A percentile compares a stretch with the other conserved stretches of the same genome.
Evolutionary conservation across 1,140 invertebrate genomes (phyloP).

Genomic region (Delia radicum): DNA sequence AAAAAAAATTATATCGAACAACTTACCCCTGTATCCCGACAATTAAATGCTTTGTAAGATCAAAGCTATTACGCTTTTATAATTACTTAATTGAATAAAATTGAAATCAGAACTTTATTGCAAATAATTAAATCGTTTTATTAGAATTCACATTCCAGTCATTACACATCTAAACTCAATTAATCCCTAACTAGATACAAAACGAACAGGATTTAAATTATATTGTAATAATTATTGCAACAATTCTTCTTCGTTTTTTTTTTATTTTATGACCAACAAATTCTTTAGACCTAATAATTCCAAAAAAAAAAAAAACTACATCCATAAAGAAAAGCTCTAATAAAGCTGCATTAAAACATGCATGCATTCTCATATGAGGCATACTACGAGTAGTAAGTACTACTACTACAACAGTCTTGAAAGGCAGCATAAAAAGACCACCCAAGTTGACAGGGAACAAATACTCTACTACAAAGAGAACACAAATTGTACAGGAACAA

Average conservation of each 20-base stretch:
- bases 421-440: conserved; percentile 36
- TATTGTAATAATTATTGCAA: neutral
- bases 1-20: too few species aligned
- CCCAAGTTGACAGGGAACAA: conserved; percentile 55
- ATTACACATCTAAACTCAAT: neutral
- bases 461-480: conserved; percentile 15
- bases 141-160: neutral
- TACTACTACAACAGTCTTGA: neutral
- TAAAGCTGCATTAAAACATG: neutral
- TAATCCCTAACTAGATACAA: neutral
- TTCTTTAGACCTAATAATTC: neutral
- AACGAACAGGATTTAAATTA: neutral
- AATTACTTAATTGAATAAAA: too few species aligned
- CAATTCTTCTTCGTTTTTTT: neutral
- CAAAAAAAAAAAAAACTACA: neutral
- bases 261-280: neutral
- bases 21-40: too few species aligned
- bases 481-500: neutral
- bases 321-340: neutral
- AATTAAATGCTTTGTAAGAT: too few species aligned
- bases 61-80: too few species aligned
- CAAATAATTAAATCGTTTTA: neutral
- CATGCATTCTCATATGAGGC: neutral
- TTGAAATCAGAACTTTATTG: too few species aligned
- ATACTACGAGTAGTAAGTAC: neutral